These are phyloP conservation scores for Hylaeus volcanicus DNA, from an alignment of 1,140 invertebrate genomes.

Conservation along the genomic window DNA sequence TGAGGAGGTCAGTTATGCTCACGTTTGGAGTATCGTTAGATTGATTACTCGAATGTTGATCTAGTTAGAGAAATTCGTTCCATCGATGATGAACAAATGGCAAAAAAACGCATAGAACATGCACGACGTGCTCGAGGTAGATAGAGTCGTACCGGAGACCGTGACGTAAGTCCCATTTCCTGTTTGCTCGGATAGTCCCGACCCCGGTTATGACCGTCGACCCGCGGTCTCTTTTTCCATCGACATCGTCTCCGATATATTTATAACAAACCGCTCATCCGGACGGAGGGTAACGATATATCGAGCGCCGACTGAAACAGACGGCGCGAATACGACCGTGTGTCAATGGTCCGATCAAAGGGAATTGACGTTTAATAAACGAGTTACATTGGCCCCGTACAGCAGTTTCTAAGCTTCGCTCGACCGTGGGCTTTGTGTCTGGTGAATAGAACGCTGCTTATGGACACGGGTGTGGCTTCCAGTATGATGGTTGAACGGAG, in stretches of 20 bases:
- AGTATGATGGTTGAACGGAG: neutral
- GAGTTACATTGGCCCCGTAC: neutral
- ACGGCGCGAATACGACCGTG: neutral
- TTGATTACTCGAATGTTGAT: no score
- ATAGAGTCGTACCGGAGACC: conserved; percentile 40
- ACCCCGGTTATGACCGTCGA: conserved; percentile 47
- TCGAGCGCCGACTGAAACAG: neutral
- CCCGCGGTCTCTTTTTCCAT: conserved; percentile 41
- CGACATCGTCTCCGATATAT: conserved; percentile 21
- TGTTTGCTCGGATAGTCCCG: conserved; percentile 56
- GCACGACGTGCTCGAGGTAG: neutral
- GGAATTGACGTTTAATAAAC: conserved; percentile 17
- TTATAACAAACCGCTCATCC: conserved; percentile 23
- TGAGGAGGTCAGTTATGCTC: no score
- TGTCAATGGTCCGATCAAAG: conserved; percentile 1
- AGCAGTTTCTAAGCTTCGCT: neutral
- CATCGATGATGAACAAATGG: no score
- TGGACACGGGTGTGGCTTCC: neutral
- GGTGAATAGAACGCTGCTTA: neutral
- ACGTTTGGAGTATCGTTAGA: no score
- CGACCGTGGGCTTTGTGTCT: neutral
- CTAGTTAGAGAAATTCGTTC: no score
- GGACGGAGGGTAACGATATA: neutral
- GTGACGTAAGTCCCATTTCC: conserved; percentile 66
- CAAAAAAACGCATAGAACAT: neutral